Conservation (phyloP, 2,113 vertebrate species). For the Camelus bactrianus region DNA sequence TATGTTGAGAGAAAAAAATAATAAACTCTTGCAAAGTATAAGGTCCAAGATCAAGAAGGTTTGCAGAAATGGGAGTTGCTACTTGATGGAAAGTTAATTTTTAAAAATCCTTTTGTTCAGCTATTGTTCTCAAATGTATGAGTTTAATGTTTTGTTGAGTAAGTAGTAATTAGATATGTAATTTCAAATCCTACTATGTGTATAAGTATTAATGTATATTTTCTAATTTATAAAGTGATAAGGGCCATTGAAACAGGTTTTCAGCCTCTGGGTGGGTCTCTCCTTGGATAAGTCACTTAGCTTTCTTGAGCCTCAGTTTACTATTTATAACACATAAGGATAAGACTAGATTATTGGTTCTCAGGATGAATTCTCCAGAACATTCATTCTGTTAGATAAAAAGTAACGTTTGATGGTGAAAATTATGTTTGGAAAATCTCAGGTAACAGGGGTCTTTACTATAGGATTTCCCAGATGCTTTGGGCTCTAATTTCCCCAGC, state of each 20-base stretch:
- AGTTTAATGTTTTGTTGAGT: not conserved
- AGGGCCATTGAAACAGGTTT: not conserved
- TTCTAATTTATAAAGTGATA: not conserved
- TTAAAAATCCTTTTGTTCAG: not conserved
- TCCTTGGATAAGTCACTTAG: not conserved
- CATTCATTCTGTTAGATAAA: not conserved
- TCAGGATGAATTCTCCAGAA: constrained; percentile 1
- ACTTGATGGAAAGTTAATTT: not conserved
- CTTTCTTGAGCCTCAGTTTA: not conserved
- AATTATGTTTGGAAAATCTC: not conserved
- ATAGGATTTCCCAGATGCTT: not conserved
- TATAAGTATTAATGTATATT: not conserved
- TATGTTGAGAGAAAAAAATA: not conserved
- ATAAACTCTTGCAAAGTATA: not conserved
- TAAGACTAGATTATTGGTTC: not conserved
- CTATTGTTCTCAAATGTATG: not conserved
- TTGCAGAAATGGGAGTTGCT: not conserved
- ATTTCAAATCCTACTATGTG: not conserved
- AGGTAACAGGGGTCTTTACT: not conserved
- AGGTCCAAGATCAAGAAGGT: not conserved
- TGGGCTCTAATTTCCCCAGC: not conserved
- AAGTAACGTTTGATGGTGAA: not conserved
- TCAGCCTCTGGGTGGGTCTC: not conserved
- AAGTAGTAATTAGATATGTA: not conserved
- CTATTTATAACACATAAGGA: not conserved